Conservation (phyloP, 1,140 invertebrate genomes). For the Xylocopa sonorina region DNA sequence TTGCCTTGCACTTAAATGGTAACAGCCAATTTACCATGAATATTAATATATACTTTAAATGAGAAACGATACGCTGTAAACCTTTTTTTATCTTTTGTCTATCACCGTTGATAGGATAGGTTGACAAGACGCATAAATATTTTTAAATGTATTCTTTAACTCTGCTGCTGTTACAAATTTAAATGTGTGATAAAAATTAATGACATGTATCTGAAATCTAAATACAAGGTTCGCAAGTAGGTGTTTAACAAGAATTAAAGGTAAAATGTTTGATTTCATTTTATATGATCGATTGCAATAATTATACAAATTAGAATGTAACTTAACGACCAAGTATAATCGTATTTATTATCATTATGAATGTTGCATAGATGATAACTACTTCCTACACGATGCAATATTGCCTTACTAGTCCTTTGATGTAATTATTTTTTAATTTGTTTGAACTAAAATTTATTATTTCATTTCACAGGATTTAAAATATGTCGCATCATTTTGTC, state of each 20-base stretch:
- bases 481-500: conserved; percentile 84
- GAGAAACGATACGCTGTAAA: neutral
- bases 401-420: neutral
- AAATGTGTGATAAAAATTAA: neutral
- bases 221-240: neutral
- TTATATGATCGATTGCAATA: conserved; percentile 6
- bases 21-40: neutral
- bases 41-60: conserved; percentile 8
- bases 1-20: conserved; percentile 3
- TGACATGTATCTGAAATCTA: neutral
- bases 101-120: neutral
- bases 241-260: neutral
- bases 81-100: neutral
- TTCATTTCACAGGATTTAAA: conserved; percentile 56
- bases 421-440: conserved; percentile 12
- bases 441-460: conserved; percentile 16
- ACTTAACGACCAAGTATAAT: conserved; percentile 7
- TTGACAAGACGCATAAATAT: neutral
- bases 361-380: conserved; percentile 52
- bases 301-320: neutral
- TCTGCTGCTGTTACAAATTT: neutral
- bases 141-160: neutral
- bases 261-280: neutral
- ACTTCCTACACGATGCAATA: conserved; percentile 29
- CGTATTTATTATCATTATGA: conserved; percentile 38